phyloP scores from a whole-genome alignment of 2,797 vertebrate genomes.

The Phaenicophaeus curvirostris region DNA sequence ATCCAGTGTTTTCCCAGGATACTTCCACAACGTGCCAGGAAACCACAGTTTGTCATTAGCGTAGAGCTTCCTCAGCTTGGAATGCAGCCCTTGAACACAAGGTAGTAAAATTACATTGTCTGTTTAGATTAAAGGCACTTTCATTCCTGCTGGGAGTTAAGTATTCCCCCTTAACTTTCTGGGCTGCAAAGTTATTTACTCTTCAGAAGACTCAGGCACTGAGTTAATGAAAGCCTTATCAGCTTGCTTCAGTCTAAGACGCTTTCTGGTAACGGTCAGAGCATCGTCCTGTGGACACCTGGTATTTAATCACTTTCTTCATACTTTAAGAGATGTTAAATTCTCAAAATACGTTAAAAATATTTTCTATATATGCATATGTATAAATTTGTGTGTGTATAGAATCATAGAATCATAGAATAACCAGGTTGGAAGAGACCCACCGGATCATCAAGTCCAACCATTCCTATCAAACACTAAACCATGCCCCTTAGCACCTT shows the following conservation, averaged over 20 bases:
- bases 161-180: neutral
- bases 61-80: neutral
- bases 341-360: neutral
- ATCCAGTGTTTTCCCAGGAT: neutral
- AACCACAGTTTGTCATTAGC: neutral
- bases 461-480: too few species aligned
- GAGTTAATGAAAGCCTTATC: neutral
- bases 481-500: too few species aligned
- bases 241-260: neutral
- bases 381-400: fast-evolving
- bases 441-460: too few species aligned
- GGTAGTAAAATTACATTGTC: neutral
- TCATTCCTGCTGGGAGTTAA: slow-evolving; percentile 16
- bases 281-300: neutral
- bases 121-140: slow-evolving; percentile 41
- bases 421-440: too few species aligned
- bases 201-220: neutral
- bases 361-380: fast-evolving
- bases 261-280: neutral
- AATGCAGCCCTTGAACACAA: neutral
- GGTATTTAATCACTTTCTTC: neutral
- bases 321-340: neutral
- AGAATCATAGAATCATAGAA: too few species aligned
- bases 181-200: slow-evolving; percentile 29
- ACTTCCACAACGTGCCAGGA: neutral